Percentiles rank a stretch among this genome's conserved stretches.
Evolutionary conservation across 1,140 invertebrate species (phyloP).

Genomic region (Bombus fervidus): DNA sequence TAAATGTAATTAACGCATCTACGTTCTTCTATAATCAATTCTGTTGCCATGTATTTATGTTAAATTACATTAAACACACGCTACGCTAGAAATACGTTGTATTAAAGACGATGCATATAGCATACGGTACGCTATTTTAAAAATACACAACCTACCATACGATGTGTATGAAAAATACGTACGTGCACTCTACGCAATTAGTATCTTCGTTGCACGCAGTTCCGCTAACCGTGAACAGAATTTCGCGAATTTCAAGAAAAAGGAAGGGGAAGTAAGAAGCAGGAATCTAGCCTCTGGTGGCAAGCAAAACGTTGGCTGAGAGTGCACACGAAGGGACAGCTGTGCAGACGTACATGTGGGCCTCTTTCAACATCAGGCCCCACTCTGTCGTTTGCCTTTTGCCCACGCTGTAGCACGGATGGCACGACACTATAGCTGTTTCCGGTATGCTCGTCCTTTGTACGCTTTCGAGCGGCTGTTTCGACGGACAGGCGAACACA

Average conservation of each 20-base stretch:
- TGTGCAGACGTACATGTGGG: conserved; percentile 46
- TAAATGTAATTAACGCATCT: too few relatives aligned
- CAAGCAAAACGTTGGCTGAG: neutral
- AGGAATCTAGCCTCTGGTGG: neutral
- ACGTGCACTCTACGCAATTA: too few relatives aligned
- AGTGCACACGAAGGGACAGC: conserved; percentile 29
- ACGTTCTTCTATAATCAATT: too few relatives aligned
- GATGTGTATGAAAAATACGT: too few relatives aligned
- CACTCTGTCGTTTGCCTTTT: conserved; percentile 36
- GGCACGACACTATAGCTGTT: conserved; percentile 53
- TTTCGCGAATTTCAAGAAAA: too few relatives aligned
- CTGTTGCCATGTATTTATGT: too few relatives aligned
- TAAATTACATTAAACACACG: too few relatives aligned
- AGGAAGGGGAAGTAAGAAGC: neutral
- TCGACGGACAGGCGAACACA: conserved; percentile 23
- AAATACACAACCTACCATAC: too few relatives aligned
- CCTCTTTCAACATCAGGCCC: conserved; percentile 47
- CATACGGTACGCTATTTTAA: too few relatives aligned
- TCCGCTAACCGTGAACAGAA: neutral
- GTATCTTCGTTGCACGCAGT: neutral
- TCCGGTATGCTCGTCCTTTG: conserved; percentile 59
- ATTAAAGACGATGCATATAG: too few relatives aligned
- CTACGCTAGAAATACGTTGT: too few relatives aligned
- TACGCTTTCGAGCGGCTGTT: conserved; percentile 30
- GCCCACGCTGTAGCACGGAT: conserved; percentile 27